Evolutionary conservation across 2,797 vertebrate genomes (phyloP), one percentile per base, ranked within the genome.

Genomic region (Megaceryle alcyon): DNA sequence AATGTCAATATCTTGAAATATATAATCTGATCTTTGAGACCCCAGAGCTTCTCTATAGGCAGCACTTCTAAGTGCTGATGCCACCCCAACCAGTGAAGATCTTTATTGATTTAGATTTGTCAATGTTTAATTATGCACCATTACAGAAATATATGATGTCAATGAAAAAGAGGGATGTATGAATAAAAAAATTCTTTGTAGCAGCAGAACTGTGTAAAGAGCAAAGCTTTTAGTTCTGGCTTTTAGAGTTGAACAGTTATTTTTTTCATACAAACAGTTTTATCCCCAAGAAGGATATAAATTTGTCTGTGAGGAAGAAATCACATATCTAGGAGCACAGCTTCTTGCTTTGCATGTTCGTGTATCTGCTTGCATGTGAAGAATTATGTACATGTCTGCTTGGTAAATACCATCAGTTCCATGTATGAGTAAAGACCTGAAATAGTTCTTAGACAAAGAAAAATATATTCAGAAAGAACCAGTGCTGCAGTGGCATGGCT

Each of bases 41-140:
- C 33, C 28, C 39, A 25, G 64, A 71, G 35, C 81, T 88, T 72
- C 60, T 79, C 44, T 73, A 7, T 9, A 82, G 72, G 77, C 60
- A 95, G 49, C 59, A 48, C 37, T 69, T 82, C 31, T 65, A 65
- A 88, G n/a, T 80, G 83, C 84, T 92, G 81, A 82, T 93, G 57
- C 61, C 70, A 82, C 68, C 65, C 53, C 13, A 83, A 57, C 59
- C 72, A 66, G 14, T 79, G 88, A 68, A 56, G 61, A 82, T 73
- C 29, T 96, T 95, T 95, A 97, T 95, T 94, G 96, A 95, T 88
- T 86, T 71, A 63, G 54, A 64, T 90, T 92, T 94, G 87, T 96
- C 95, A 90, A 86, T 88, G 91, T 94, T 94, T 94, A 97, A 97
- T 96, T 98, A 96, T 94, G 86, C 51, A 81, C 75, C 71, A 75